Base-by-base conservation (phyloP, 2,888 invertebrate genomes). In the Epicampocera succincta region DNA sequence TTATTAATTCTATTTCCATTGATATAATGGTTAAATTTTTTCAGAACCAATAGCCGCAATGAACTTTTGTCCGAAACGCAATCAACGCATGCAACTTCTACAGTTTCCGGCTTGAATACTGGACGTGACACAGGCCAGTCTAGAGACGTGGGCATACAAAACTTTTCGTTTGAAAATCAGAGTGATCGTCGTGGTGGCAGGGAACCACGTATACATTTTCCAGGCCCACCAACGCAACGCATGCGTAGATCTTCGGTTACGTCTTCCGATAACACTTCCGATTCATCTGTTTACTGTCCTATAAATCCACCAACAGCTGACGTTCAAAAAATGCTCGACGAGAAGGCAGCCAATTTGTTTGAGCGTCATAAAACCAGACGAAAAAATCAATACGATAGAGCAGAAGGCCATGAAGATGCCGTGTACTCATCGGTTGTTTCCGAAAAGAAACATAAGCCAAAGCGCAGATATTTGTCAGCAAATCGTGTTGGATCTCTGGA, bases 401-500 rank as follows among this genome's bases (percentile, higher is more conserved):
- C 89, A 0, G 90, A 90, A 38, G 87, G 87, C 0, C 84, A 84
- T 1, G 88, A 90, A 29, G 89, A 90, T 17, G 88, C 90, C 0
- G 86, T 88, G 2, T 91, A 91, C 44, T 87, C 90, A 1, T 86
- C 90, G 0, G 89, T 91, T 4, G 84, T 88, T 13, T 86, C 89
- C 9, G 88, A 89, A 54, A 87, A 88, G 54, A 89, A 89, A 66
- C 85, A 85, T 12, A 90, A 90, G 60, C 86, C 87, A 0, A 89
- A 90, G 75, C 87, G 91, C 1, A 88, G 90, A 15, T 91, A 91
- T 75, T 76, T 91, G 6, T 89, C 88, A 0, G 91, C 91, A 72
- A 91, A 91, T 84, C 89, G 90, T 0, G 91, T 91, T 0, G 91
- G 91, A 4, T 91, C 91, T 0, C 80, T 91, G 9, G 91, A 91